A percentile compares a stretch with the other conserved stretches of the same genome.
Evolutionary conservation across 2,797 vertebrate species (phyloP).

Genomic region (Echeneis naucrates): DNA sequence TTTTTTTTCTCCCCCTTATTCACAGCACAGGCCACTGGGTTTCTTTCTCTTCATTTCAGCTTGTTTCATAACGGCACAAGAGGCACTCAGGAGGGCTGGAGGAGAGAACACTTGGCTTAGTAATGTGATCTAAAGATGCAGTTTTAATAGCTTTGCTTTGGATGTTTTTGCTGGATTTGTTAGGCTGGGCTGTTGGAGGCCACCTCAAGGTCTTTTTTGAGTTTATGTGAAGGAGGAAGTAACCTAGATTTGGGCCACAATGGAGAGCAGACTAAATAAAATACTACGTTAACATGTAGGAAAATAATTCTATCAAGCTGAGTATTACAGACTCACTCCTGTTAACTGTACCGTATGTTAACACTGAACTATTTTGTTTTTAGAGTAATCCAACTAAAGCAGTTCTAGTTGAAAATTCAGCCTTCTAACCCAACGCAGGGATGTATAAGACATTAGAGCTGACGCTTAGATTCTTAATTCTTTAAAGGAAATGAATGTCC

Average conservation of each 20-base stretch:
- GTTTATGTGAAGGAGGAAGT: conserved; percentile 45
- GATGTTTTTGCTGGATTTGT: conserved; percentile 51
- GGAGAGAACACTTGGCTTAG: conserved; percentile 69
- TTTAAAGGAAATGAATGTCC: background rate
- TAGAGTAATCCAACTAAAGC: background rate
- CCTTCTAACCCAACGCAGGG: background rate
- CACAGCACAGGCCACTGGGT: conserved; percentile 74
- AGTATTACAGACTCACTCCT: background rate
- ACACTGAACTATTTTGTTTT: conserved; percentile 6
- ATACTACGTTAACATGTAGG: conserved; percentile 20
- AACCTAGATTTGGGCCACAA: conserved; percentile 37
- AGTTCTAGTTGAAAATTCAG: background rate
- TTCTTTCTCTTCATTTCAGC: conserved; percentile 76
- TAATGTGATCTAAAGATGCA: conserved; percentile 77
- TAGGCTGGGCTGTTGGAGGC: conserved; percentile 42
- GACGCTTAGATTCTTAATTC: background rate
- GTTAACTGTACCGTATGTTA: conserved; percentile 4
- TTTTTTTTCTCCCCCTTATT: conserved; percentile 31
- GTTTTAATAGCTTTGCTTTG: conserved; percentile 70
- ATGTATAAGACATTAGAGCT: background rate
- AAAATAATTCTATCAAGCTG: conserved; percentile 33
- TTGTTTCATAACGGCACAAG: conserved; percentile 80
- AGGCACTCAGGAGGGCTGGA: conserved; percentile 78
- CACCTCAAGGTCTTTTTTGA: conserved; percentile 44
- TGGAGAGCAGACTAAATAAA: conserved; percentile 13